Conservation (phyloP, 2,888 invertebrate genomes). For the Drosophila cracens region DNA sequence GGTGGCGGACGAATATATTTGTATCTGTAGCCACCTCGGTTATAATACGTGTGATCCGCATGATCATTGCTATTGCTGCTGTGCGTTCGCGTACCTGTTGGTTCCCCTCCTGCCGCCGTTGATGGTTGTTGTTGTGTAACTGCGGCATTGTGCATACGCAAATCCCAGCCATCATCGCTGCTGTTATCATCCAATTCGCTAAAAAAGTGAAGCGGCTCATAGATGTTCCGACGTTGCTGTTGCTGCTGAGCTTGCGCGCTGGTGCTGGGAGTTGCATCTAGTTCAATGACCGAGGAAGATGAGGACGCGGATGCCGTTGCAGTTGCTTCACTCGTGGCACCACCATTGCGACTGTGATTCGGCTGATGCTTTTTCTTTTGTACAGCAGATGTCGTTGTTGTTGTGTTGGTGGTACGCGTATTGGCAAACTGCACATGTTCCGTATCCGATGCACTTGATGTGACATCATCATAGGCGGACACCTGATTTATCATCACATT, state of each 20-base stretch:
- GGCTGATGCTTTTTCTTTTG: conserved; percentile 68
- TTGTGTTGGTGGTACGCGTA: conserved; percentile 81
- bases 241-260: conserved; percentile 72
- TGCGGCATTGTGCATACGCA: conserved; percentile 55
- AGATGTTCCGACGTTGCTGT: conserved; percentile 22
- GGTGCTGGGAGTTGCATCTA: conserved; percentile 74
- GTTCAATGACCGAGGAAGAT: conserved; percentile 54
- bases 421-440: conserved; percentile 81
- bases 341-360: conserved; percentile 24
- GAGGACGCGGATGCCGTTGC: conserved; percentile 41
- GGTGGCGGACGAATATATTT: conserved; percentile 1
- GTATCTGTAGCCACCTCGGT: conserved; percentile 50
- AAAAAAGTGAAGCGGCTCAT: background rate
- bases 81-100: conserved; percentile 7
- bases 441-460: conserved; percentile 80
- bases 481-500: conserved; percentile 21
- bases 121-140: conserved; percentile 6
- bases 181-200: conserved; percentile 54
- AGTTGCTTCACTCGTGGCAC: conserved; percentile 19
- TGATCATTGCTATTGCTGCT: conserved; percentile 40
- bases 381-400: conserved; percentile 78
- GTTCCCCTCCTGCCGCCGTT: conserved; percentile 7
- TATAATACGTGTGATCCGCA: conserved; percentile 65
- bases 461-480: conserved; percentile 72
- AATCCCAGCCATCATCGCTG: conserved; percentile 73